A percentile compares a stretch with the other conserved stretches of the same genome.
These are phyloP conservation scores for Pararge aegeria DNA, from an alignment of 1,140 invertebrate genomes.

Conservation along the genomic window DNA sequence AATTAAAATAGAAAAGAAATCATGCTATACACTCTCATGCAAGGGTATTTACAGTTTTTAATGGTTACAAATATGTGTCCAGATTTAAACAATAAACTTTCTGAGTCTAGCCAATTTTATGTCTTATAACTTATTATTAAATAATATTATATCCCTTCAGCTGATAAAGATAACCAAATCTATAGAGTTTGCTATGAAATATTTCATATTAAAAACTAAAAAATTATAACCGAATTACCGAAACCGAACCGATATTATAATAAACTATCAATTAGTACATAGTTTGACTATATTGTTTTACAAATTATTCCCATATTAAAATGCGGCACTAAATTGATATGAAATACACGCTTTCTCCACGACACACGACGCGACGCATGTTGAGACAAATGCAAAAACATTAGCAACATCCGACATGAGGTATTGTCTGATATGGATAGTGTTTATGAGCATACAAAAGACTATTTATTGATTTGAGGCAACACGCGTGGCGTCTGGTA, in stretches of 20 bases:
- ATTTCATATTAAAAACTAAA: constrained; percentile 16
- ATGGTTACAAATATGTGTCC: constrained; percentile 18
- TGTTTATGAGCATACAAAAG: no score
- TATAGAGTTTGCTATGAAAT: constrained; percentile 10
- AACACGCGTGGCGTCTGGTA: no score
- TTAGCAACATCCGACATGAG: no score
- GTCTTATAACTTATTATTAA: constrained; percentile 31
- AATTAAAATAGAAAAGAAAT: constrained; percentile 57
- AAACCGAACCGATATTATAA: constrained; percentile 16
- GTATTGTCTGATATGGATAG: no score
- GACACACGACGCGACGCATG: no score
- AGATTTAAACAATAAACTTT: constrained; percentile 37
- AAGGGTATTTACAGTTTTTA: constrained; percentile 39
- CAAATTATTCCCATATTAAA: constrained; percentile 15
- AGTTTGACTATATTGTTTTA: constrained; percentile 21
- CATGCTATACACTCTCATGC: constrained; percentile 71
- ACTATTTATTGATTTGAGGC: no score
- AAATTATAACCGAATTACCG: constrained; percentile 20
- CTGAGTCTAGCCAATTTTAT: constrained; percentile 33
- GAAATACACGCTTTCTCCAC: no score
- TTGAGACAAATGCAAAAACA: no score
- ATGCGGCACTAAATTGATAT: no score
- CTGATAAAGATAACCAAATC: constrained; percentile 5
- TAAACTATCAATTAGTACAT: constrained; percentile 16
- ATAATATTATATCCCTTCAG: constrained; percentile 52